phyloP scores from a whole-genome alignment of 2,113 vertebrate species.

The Tyto alba region DNA sequence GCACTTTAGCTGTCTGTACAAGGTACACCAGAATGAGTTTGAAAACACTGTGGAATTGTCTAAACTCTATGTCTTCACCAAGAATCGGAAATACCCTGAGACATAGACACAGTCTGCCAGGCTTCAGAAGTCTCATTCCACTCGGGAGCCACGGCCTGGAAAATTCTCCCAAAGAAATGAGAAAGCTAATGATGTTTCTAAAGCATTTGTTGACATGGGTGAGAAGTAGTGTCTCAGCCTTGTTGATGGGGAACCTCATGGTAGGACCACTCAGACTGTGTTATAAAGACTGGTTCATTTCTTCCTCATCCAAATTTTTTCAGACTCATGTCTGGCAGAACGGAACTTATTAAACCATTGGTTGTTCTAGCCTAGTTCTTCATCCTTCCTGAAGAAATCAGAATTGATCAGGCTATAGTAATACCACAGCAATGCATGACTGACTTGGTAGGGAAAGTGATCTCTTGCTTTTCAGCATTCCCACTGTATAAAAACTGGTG shows the following conservation, averaged over 20 bases:
- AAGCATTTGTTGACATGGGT: background rate
- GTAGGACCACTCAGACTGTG: background rate
- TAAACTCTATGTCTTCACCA: background rate
- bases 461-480: background rate
- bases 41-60: background rate
- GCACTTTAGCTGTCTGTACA: background rate
- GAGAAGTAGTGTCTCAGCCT: background rate
- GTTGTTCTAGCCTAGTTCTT: background rate
- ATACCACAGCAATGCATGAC: background rate
- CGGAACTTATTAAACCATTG: background rate
- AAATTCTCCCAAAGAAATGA: background rate
- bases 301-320: background rate
- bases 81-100: background rate
- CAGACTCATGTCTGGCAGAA: background rate
- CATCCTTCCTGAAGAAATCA: background rate
- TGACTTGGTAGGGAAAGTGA: background rate
- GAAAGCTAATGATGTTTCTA: background rate
- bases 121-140: background rate
- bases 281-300: background rate
- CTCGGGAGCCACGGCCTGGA: background rate
- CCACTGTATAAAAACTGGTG: too few relatives aligned
- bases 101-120: background rate
- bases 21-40: background rate
- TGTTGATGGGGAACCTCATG: background rate
- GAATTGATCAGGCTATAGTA: background rate